Evolutionary conservation across 2,113 vertebrate genomes (phyloP).

Genomic region (Pelodiscus sinensis): DNA sequence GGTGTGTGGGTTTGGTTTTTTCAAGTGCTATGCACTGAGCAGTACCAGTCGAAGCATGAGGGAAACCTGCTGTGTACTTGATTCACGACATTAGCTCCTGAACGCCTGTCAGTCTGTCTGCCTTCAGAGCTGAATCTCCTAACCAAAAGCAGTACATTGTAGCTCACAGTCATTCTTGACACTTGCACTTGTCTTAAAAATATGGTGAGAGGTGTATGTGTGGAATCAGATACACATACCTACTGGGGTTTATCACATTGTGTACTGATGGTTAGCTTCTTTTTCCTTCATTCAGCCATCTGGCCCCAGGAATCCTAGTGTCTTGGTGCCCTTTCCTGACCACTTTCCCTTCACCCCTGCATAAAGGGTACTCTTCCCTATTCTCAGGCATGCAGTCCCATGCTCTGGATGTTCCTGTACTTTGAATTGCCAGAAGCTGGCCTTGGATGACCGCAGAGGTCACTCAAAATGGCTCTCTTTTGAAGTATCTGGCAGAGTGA

Average conservation of each 20-base stretch:
- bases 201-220: not conserved
- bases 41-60: not conserved
- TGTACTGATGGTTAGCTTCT: accelerated
- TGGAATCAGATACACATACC: not conserved
- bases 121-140: not conserved
- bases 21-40: not conserved
- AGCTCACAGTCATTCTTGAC: too few species aligned
- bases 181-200: not conserved
- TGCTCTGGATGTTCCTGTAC: not conserved
- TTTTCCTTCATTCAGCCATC: not conserved
- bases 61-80: not conserved
- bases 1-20: not conserved
- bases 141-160: too few species aligned
- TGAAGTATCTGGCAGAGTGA: not conserved
- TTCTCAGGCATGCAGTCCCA: not conserved
- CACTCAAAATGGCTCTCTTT: not conserved
- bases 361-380: not conserved
- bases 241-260: not conserved
- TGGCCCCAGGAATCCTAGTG: not conserved
- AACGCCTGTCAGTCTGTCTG: not conserved
- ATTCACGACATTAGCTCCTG: not conserved
- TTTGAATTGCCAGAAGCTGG: not conserved
- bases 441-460: not conserved
- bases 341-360: not conserved
- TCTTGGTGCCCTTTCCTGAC: not conserved